Evolutionary conservation across 2,797 vertebrate genomes (phyloP).

Genomic region (Sebastolobus altivelis): DNA sequence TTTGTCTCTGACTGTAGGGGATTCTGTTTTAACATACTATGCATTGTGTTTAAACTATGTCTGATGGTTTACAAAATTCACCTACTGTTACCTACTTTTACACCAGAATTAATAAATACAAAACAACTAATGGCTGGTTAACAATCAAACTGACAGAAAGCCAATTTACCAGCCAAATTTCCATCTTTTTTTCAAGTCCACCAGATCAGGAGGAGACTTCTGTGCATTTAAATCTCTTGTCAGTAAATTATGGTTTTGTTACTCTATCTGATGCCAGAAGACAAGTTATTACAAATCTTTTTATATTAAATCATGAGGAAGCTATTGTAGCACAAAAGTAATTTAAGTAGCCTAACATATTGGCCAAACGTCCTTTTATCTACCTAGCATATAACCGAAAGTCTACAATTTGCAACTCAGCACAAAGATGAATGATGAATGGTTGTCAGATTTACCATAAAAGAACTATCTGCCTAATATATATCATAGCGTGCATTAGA

Average conservation of each 20-base stretch:
- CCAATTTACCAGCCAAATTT: background rate
- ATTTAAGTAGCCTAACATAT: background rate
- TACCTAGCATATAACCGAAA: background rate
- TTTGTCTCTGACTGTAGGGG: background rate
- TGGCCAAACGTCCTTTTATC: background rate
- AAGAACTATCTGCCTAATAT: background rate
- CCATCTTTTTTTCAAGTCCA: background rate
- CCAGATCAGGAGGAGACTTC: background rate
- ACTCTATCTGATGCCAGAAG: background rate
- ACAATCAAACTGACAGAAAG: background rate
- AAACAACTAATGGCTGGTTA: background rate
- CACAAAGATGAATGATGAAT: background rate
- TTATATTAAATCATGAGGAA: background rate
- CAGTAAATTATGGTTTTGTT: background rate
- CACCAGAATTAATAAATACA: background rate
- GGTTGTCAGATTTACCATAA: background rate
- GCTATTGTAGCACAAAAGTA: background rate
- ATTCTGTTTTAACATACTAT: background rate
- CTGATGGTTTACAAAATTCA: background rate
- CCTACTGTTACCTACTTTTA: background rate
- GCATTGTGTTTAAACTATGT: background rate
- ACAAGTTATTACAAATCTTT: background rate
- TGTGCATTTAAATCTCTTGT: background rate
- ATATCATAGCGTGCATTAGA: background rate
- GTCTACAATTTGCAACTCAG: background rate